A percentile compares a stretch with the other conserved stretches of the same genome.
Conservation (phyloP, 2,113 vertebrate genomes). For the Thalassarche chlororhynchos region DNA sequence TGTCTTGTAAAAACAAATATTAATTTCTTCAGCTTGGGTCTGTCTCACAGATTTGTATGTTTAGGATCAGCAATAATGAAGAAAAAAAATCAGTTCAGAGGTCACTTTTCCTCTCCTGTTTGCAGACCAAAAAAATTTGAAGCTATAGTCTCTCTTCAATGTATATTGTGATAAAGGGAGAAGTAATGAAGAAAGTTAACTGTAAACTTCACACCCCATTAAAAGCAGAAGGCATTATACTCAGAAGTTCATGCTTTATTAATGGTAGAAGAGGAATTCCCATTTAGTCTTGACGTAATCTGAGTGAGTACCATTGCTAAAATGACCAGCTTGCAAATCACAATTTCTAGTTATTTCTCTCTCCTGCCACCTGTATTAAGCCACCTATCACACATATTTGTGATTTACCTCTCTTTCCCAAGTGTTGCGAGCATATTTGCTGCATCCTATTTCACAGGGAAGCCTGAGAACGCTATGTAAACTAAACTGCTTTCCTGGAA, state of each 20-base stretch:
- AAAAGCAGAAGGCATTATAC: neutral
- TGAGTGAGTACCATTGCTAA: neutral
- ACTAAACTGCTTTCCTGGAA: neutral
- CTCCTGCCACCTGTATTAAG: neutral
- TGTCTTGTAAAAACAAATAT: neutral
- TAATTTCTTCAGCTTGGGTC: neutral
- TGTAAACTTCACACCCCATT: neutral
- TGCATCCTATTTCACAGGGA: neutral
- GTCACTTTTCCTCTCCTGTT: neutral
- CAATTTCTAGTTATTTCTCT: neutral
- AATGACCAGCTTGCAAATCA: neutral
- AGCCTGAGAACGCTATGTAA: neutral
- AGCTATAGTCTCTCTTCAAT: neutral
- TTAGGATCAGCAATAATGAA: neutral
- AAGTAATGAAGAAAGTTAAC: neutral
- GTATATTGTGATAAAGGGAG: neutral
- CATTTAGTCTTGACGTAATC: neutral
- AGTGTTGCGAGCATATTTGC: rapidly evolving
- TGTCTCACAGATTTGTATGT: neutral
- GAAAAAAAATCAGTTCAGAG: neutral
- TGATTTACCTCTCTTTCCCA: neutral
- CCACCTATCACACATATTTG: neutral
- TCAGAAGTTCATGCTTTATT: neutral
- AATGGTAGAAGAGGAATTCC: neutral
- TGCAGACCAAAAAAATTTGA: neutral